These are phyloP conservation scores for Pollenia labialis DNA, from an alignment of 2,888 invertebrate genomes.

Conservation along the genomic window DNA sequence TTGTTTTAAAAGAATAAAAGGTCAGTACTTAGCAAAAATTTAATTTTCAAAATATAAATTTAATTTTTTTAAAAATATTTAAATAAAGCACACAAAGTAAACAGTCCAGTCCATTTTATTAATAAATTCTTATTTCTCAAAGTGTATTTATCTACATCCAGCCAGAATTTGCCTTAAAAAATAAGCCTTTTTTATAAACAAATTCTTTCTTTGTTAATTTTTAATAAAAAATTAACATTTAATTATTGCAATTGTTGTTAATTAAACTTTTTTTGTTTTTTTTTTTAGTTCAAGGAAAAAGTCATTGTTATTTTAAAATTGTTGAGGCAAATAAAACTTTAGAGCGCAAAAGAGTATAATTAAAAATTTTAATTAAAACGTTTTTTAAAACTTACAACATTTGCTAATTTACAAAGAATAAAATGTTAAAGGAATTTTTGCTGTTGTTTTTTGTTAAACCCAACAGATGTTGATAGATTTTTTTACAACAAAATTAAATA, in stretches of 20 bases:
- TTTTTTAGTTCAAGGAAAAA: slow-evolving; percentile 62
- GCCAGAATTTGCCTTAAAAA: background rate
- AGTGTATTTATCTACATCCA: too few relatives aligned
- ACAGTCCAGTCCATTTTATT: background rate
- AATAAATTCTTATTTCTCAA: background rate
- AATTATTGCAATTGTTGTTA: slow-evolving; percentile 55
- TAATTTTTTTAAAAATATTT: too few relatives aligned
- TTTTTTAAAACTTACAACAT: slow-evolving; percentile 24
- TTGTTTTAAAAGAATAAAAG: too few relatives aligned
- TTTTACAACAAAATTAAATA: background rate
- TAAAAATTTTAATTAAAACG: slow-evolving; percentile 18
- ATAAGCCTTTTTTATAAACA: background rate
- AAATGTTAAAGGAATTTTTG: slow-evolving; percentile 39
- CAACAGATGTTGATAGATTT: slow-evolving; percentile 47
- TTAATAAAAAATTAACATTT: slow-evolving; percentile 53
- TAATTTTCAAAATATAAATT: too few relatives aligned
- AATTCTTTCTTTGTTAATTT: slow-evolving; percentile 36
- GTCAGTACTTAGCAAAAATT: too few relatives aligned
- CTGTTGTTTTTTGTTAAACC: slow-evolving; percentile 2
- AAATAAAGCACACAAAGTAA: too few relatives aligned
- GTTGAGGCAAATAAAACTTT: background rate
- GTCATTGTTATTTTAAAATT: slow-evolving; percentile 19
- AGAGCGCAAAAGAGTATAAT: background rate
- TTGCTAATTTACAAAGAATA: slow-evolving; percentile 33
- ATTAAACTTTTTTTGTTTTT: slow-evolving; percentile 22